These are phyloP conservation scores for Mallotus villosus DNA, from an alignment of 2,797 vertebrate genomes.

Conservation along the genomic window DNA sequence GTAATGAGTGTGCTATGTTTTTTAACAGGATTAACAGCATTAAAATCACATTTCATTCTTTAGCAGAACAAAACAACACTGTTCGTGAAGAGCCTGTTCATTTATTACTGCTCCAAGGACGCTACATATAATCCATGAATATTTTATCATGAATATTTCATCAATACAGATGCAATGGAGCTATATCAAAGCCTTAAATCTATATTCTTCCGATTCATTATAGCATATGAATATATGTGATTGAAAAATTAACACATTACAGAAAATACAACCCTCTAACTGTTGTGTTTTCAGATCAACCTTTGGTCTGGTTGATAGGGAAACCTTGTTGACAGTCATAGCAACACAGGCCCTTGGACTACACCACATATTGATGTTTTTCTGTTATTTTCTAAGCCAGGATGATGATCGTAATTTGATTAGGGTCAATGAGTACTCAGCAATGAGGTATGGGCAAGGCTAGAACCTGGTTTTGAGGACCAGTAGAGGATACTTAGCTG, in stretches of 20 bases:
- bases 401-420: conserved; percentile 66
- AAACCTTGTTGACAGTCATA: conserved; percentile 67
- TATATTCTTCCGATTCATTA: conserved; percentile 33
- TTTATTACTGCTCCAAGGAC: conserved; percentile 47
- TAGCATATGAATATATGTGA: conserved; percentile 32
- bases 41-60: conserved; percentile 60
- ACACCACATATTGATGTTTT: conserved; percentile 70
- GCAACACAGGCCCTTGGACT: conserved; percentile 62
- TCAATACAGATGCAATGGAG: conserved; percentile 44
- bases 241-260: conserved; percentile 33
- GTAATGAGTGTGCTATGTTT: conserved; percentile 54
- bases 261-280: conserved; percentile 14
- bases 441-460: conserved; percentile 39
- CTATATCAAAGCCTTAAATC: conserved; percentile 17
- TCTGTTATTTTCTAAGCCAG: conserved; percentile 56
- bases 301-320: conserved; percentile 58
- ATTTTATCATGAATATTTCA: conserved; percentile 64
- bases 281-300: conserved; percentile 57
- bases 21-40: conserved; percentile 54
- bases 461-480: conserved; percentile 50
- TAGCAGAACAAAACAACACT: conserved; percentile 56
- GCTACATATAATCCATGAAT: conserved; percentile 57
- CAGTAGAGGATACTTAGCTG: conserved; percentile 52
- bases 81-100: conserved; percentile 50
- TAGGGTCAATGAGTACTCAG: conserved; percentile 48